Evolutionary conservation across 1,140 invertebrate genomes (phyloP).

Genomic region (Brachionus plicatilis): DNA sequence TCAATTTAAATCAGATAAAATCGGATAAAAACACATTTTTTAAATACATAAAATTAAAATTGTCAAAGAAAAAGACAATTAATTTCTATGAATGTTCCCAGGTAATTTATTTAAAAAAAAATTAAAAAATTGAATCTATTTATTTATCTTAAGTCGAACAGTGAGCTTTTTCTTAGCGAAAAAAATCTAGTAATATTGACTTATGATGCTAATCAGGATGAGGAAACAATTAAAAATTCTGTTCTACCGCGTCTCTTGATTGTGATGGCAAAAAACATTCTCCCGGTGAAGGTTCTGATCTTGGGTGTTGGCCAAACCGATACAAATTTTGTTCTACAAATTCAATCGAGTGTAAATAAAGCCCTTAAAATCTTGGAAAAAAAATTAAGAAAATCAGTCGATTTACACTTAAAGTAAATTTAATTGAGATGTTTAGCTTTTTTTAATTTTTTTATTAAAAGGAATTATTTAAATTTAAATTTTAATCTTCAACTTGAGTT

Average conservation of each 20-base stretch:
- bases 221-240: slow-evolving; percentile 14
- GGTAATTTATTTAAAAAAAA: neutral
- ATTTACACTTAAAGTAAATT: neutral
- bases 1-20: neutral
- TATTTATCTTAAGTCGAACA: neutral
- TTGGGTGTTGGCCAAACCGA: neutral
- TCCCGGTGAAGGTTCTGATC: neutral
- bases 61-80: neutral
- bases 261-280: neutral
- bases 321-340: neutral
- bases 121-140: neutral
- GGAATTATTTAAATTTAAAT: neutral
- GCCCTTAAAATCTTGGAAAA: neutral
- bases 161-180: neutral
- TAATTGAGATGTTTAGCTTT: neutral
- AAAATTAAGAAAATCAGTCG: neutral
- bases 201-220: neutral
- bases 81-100: neutral
- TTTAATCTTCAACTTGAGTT: neutral
- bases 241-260: neutral
- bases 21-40: neutral
- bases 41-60: neutral
- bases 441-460: neutral
- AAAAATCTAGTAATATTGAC: neutral
- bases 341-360: neutral